Evolutionary conservation across 2,113 vertebrate species (phyloP).

Genomic region (Larimichthys crocea): DNA sequence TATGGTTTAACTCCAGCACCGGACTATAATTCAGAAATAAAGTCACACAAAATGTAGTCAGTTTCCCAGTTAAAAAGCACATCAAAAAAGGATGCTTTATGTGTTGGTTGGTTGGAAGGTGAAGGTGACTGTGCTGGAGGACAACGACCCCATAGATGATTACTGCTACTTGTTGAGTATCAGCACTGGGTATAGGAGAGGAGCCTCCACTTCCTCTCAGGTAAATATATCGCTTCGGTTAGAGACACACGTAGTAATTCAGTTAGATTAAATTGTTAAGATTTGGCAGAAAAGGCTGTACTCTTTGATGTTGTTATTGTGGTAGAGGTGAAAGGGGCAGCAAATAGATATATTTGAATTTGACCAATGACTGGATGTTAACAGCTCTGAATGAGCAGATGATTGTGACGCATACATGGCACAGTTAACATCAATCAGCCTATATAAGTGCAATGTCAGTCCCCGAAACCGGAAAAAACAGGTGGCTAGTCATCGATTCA

Average conservation of each 20-base stretch:
- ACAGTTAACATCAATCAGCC: no score
- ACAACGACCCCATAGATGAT: conserved; percentile 91
- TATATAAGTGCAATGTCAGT: no score
- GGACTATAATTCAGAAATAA: not conserved
- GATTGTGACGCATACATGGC: no score
- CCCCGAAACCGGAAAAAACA: no score
- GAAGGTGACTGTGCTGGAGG: conserved; percentile 89
- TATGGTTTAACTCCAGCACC: conserved; percentile 44
- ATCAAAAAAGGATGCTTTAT: not conserved
- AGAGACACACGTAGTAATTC: not conserved
- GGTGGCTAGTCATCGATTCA: no score
- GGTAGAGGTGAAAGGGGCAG: no score
- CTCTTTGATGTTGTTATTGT: not conserved
- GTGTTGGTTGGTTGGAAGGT: conserved; percentile 75
- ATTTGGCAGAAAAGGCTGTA: not conserved
- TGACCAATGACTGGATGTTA: no score
- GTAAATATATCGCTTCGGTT: conserved; percentile 66
- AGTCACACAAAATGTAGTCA: not conserved
- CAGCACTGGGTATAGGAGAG: conserved; percentile 89
- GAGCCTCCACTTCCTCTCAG: conserved; percentile 92
- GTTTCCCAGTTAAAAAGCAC: not conserved
- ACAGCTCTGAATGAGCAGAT: no score
- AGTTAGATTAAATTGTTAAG: not conserved
- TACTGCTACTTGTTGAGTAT: conserved; percentile 90
- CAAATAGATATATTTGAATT: no score